These are phyloP conservation scores for Sminthopsis crassicaudata DNA, from an alignment of 2,113 vertebrate genomes.

Conservation along the genomic window DNA sequence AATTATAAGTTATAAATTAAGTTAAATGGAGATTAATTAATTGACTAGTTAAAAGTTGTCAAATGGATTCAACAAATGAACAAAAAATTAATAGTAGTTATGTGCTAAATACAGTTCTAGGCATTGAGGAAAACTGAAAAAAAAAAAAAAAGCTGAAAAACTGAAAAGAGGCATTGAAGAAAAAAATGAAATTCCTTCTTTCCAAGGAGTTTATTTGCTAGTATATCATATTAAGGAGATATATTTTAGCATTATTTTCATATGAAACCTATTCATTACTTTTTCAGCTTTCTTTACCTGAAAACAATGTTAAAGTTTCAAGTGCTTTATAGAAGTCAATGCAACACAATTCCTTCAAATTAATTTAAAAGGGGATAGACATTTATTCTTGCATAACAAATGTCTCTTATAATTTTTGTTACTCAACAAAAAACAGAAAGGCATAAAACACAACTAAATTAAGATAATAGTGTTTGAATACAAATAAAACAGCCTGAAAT, in stretches of 20 bases:
- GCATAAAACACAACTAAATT: constrained; percentile 24
- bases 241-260: background rate
- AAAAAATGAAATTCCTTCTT: background rate
- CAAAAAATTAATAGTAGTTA: background rate
- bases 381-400: constrained; percentile 38
- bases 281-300: constrained; percentile 10
- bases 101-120: background rate
- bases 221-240: background rate
- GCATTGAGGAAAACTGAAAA: background rate
- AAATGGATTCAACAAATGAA: background rate
- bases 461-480: constrained; percentile 51
- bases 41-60: background rate
- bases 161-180: background rate
- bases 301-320: constrained; percentile 42
- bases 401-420: constrained; percentile 38
- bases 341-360: background rate
- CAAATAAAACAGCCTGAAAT: constrained; percentile 46
- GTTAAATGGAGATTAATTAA: background rate
- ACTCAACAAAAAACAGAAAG: constrained; percentile 30
- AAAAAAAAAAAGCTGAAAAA: no score
- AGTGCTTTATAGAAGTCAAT: background rate
- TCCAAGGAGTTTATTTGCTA: background rate
- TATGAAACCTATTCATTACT: background rate
- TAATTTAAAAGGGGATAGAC: constrained; percentile 32
- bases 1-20: background rate